Evolutionary conservation across 1,140 invertebrate genomes (phyloP).

Genomic region (Temnothorax nylanderi): DNA sequence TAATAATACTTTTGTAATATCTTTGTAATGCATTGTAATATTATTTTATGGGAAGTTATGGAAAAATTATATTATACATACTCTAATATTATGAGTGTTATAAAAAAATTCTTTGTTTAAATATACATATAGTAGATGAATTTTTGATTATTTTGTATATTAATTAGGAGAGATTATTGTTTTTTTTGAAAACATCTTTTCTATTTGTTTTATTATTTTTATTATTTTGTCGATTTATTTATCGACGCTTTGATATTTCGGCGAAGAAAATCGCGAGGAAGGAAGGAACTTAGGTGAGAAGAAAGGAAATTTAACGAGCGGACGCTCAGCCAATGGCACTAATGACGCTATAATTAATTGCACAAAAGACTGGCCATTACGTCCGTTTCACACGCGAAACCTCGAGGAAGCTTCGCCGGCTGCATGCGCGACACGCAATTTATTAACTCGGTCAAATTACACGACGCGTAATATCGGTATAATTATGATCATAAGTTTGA

Average conservation of each 20-base stretch:
- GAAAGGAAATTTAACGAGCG: conserved; percentile 75
- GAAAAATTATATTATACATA: not conserved
- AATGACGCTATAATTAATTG: conserved; percentile 82
- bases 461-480: conserved; percentile 8
- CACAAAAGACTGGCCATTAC: conserved; percentile 77
- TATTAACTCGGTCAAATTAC: conserved; percentile 45
- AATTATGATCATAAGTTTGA: not conserved
- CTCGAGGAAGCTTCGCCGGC: conserved; percentile 63
- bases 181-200: not conserved
- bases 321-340: conserved; percentile 79
- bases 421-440: conserved; percentile 32
- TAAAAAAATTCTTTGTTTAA: not conserved
- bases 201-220: not conserved
- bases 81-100: not conserved
- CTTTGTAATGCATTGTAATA: not conserved
- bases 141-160: not conserved
- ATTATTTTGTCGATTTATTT: conserved; percentile 1
- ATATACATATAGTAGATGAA: not conserved
- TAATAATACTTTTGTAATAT: not conserved
- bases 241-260: not conserved
- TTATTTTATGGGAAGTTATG: not conserved
- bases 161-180: not conserved
- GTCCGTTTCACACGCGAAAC: conserved; percentile 76
- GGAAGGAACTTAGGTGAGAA: conserved; percentile 45
- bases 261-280: conserved; percentile 46